Percentiles rank a stretch among this genome's conserved stretches.
Conservation (phyloP, 2,113 vertebrate species). For the Geothlypis trichas region DNA sequence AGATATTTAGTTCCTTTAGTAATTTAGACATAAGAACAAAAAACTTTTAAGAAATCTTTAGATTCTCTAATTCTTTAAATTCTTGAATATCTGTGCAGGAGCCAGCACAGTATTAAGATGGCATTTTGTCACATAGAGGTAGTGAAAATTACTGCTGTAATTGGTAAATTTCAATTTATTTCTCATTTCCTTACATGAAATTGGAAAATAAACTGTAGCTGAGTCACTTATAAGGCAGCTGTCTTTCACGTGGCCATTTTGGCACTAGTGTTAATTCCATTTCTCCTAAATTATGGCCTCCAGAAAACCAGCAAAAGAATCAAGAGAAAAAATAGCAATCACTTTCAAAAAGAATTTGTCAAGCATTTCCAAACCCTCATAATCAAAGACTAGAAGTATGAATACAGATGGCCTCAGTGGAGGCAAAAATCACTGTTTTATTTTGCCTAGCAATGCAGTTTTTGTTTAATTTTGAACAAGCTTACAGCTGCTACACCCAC, state of each 20-base stretch:
- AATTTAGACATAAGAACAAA: background rate
- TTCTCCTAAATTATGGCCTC: background rate
- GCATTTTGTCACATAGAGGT: background rate
- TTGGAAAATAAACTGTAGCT: conserved; percentile 60
- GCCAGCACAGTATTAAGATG: background rate
- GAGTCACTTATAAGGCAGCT: conserved; percentile 38
- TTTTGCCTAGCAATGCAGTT: background rate
- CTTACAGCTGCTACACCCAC: background rate
- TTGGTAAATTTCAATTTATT: background rate
- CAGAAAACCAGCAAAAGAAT: conserved; percentile 17
- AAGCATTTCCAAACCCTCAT: background rate
- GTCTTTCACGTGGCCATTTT: conserved; percentile 69
- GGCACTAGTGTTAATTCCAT: conserved; percentile 38
- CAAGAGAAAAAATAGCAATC: background rate
- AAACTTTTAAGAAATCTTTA: background rate
- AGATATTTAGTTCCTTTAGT: background rate
- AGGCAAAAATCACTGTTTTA: background rate
- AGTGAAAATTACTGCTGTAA: background rate
- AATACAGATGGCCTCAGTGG: background rate
- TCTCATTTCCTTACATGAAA: conserved; percentile 63
- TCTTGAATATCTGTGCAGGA: background rate
- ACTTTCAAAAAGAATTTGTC: background rate
- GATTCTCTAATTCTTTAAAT: background rate
- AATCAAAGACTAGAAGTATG: background rate
- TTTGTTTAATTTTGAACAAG: background rate